Conservation (phyloP, 2,113 vertebrate species). For the Sardina pilchardus region DNA sequence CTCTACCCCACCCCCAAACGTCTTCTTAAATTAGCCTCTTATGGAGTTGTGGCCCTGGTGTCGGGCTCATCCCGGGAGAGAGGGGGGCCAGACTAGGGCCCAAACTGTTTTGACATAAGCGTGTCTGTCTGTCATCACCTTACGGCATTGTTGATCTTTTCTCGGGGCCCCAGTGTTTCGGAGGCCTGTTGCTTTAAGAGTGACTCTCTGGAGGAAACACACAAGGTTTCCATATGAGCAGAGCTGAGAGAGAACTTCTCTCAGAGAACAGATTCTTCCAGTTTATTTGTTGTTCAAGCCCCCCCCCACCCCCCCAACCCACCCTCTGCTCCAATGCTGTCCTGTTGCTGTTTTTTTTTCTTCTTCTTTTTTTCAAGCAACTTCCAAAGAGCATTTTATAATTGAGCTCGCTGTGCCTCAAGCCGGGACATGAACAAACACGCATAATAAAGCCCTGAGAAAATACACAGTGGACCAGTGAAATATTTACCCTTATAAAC, state of each 20-base stretch:
- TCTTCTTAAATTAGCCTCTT: neutral
- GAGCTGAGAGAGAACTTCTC: slow-evolving; percentile 21
- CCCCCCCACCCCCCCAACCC: neutral
- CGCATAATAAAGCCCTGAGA: neutral
- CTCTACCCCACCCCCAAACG: neutral
- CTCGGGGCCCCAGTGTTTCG: neutral
- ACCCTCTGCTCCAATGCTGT: neutral
- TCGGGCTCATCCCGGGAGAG: neutral
- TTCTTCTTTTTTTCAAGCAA: no score
- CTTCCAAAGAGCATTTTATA: neutral
- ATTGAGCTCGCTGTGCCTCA: neutral
- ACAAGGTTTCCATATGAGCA: slow-evolving; percentile 45
- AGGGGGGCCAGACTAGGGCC: neutral
- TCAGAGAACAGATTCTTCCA: slow-evolving; percentile 24
- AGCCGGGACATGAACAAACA: neutral
- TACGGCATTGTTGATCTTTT: neutral
- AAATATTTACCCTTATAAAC: neutral
- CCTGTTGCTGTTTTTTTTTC: neutral
- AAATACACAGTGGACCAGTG: neutral
- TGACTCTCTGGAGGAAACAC: slow-evolving; percentile 25
- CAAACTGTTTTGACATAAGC: neutral
- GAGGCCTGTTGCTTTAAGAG: slow-evolving; percentile 10
- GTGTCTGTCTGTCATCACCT: slow-evolving; percentile 16
- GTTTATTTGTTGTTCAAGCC: slow-evolving; percentile 12
- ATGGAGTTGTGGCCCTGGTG: neutral